Evolutionary conservation across 2,888 invertebrate species (phyloP).

Genomic region (Galerucella calmariensis): DNA sequence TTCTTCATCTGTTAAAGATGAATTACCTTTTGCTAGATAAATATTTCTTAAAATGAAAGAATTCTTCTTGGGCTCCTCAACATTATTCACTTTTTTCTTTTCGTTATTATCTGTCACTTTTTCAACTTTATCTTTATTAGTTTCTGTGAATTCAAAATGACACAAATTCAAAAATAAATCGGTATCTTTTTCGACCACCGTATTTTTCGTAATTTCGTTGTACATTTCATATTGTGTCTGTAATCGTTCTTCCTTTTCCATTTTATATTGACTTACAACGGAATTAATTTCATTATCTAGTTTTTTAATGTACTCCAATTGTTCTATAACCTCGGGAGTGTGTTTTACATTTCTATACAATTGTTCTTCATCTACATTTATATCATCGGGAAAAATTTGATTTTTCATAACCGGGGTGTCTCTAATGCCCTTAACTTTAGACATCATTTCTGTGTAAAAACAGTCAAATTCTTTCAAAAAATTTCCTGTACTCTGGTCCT

Average conservation of each 20-base stretch:
- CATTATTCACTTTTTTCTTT: conserved; percentile 15
- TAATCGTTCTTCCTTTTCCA: conserved; percentile 44
- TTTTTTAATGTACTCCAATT: conserved; percentile 43
- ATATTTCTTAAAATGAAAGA: conserved; percentile 47
- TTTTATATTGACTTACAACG: conserved; percentile 45
- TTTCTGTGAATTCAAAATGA: conserved; percentile 41
- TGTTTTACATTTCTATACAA: conserved; percentile 46
- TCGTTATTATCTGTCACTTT: conserved; percentile 5
- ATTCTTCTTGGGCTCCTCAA: not conserved
- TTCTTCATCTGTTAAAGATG: conserved; percentile 53
- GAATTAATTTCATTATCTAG: conserved; percentile 47
- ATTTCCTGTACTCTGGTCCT: conserved; percentile 40
- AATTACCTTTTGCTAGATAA: conserved; percentile 46
- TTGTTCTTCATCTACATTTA: conserved; percentile 37
- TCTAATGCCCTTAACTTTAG: conserved; percentile 46
- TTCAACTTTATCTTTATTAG: conserved; percentile 17
- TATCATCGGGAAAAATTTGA: conserved; percentile 29
- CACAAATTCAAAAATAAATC: conserved; percentile 46
- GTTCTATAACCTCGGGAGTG: conserved; percentile 47
- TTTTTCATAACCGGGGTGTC: conserved; percentile 38
- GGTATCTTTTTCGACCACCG: conserved; percentile 33
- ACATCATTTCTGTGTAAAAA: conserved; percentile 49
- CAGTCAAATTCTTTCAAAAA: conserved; percentile 39
- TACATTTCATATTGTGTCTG: conserved; percentile 48
- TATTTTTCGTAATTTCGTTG: conserved; percentile 38